Conservation (phyloP, 2,113 vertebrate genomes). For the Nesospiza acunhae region DNA sequence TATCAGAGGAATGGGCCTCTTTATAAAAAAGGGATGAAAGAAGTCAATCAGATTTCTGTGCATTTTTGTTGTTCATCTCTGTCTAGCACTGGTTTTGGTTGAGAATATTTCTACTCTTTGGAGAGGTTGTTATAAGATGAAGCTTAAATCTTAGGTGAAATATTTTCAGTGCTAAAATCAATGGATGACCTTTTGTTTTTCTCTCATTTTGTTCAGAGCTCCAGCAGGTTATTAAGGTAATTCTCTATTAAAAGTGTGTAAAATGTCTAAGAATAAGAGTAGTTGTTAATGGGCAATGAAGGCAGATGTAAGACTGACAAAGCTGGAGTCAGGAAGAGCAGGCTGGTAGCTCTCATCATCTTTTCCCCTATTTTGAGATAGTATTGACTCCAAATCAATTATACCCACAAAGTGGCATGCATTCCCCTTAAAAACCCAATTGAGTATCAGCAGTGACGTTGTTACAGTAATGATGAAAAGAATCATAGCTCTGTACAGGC, state of each 20-base stretch:
- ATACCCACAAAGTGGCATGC: neutral
- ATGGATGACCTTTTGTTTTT: neutral
- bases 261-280: neutral
- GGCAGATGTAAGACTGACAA: neutral
- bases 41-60: neutral
- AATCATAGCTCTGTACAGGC: neutral
- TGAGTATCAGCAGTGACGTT: neutral
- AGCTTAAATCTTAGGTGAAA: neutral
- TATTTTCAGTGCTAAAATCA: neutral
- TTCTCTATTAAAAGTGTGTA: neutral
- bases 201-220: neutral
- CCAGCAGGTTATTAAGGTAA: neutral
- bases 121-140: neutral
- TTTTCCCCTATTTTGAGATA: neutral
- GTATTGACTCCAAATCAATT: neutral
- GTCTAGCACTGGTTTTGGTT: neutral
- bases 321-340: neutral
- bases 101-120: neutral
- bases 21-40: neutral
- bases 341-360: neutral
- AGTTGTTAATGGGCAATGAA: neutral
- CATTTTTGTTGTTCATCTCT: neutral
- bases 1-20: neutral
- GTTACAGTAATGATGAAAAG: neutral
- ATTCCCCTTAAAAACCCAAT: neutral